Base-by-base conservation (phyloP, 2,888 invertebrate genomes). In the Podabrus alpinus region DNA sequence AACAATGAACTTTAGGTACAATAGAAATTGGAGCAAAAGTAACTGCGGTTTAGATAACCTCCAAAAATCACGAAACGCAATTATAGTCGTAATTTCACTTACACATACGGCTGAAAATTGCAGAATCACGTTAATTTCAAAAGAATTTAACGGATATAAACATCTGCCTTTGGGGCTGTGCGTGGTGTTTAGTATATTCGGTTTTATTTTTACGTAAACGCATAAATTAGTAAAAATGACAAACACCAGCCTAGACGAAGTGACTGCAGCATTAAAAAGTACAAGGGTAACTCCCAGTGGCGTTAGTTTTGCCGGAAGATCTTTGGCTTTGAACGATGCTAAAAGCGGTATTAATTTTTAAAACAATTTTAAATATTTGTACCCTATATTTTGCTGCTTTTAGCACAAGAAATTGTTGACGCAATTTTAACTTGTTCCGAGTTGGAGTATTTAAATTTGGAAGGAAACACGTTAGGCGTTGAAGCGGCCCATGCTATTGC, bases 401-500 rank as follows among this genome's bases (percentile, higher is more conserved):
- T 21, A 95, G 95, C 94, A 0, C 88, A 92, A 84, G 90, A 90
- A 68, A 92, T 98, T 3, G 91, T 94, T 4, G 91, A 93, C 15
- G 95, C 93, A 0, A 95, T 98, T 71, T 89, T 92, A 78, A 88
- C 90, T 69, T 94, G 94, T 82, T 86, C 90, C 0, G 88, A 91
- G 45, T 89, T 98, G 73, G 90, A 91, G 71, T 94, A 90, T 80
- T 89, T 99, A 7, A 93, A 95, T 73, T 89, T 98, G 45, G 96
- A 97, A 79, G 98, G 98, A 9, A 98, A 98, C 85, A 97, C 98
- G 0, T 88, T 98, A 17, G 98, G 98, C 0, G 94, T 97, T 11
- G 92, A 93, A 15, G 98, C 97, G 0, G 96, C 98, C 0, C 90
- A 93, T 84, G 95, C 92, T 1, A 94, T 99, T 72, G 95, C 94